A percentile compares a stretch with the other conserved stretches of the same genome.
Evolutionary conservation across 2,113 vertebrate genomes (phyloP).

Genomic region (Saguinus imperator): DNA sequence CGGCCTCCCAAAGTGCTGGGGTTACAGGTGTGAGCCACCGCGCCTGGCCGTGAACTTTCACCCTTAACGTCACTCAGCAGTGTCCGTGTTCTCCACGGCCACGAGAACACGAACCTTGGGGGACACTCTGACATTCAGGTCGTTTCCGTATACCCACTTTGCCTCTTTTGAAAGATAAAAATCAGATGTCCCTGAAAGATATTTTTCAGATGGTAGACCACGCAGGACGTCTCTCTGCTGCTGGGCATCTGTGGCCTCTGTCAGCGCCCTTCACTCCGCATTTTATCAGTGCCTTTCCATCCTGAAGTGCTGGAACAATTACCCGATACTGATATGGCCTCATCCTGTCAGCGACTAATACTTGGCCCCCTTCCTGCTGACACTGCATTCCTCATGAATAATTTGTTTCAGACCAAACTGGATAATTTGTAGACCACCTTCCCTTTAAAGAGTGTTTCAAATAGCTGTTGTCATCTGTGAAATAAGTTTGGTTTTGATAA

Average conservation of each 20-base stretch:
- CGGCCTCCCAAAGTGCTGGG: no score
- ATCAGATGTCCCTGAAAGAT: background rate
- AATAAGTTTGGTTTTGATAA: slow-evolving; percentile 64
- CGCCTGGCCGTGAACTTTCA: no score
- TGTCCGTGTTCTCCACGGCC: no score
- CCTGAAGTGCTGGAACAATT: background rate
- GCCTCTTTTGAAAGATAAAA: background rate
- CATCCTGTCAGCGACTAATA: background rate
- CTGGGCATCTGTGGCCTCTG: rapidly evolving
- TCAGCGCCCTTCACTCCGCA: background rate
- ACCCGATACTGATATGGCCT: background rate
- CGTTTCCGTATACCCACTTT: no score
- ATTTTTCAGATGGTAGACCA: background rate
- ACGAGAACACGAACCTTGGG: no score
- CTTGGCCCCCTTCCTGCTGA: background rate
- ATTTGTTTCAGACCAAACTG: slow-evolving; percentile 26
- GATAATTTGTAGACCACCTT: slow-evolving; percentile 52
- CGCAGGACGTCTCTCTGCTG: rapidly evolving
- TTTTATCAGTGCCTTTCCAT: rapidly evolving
- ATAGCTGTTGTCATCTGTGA: slow-evolving; percentile 40
- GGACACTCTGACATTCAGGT: no score
- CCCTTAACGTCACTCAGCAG: no score
- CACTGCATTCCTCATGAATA: background rate
- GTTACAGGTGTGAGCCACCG: no score
- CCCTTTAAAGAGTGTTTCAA: background rate